Evolutionary conservation across 1,140 invertebrate species (phyloP), one percentile per base, ranked within the genome.

Genomic region (Helicorthomorpha holstii): DNA sequence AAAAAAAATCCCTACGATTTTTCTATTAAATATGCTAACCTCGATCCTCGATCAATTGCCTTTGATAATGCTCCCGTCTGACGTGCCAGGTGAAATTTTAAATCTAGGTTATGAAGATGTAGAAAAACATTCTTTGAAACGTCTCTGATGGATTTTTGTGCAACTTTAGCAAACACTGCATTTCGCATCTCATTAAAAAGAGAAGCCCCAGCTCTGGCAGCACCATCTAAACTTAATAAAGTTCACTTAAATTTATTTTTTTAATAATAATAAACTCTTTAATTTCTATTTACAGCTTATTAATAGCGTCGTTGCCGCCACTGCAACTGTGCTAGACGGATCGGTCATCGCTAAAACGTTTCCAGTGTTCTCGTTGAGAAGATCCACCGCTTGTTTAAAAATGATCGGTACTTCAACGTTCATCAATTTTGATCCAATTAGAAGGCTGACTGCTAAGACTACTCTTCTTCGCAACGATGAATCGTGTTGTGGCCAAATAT

Each of bases 121-220:
- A 85, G 68, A 67, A 99, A 99, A 10, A 98, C 91, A 69, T 93
- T 96, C 65, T 77, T 83, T 0, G 93, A 90, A 55, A 99, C 85
- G 69, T 82, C 80, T 48, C 94, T 70, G 56, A 99, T 96, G 4
- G 94, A 98, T 67, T 88, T 82, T 65, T 98, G 94, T 0, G 95
- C 92, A n/a, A 99, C 95, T 69, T 82, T 85, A 2, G 93, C 93
- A 73, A 99, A 99, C 22, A 98, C 89, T 7, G 94, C 93, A 73
- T 98, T 98, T 49, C 95, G 71, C 12, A 98, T 64, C 72, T 99
- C 96, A 69, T 96, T 97, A 63, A 97, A 94, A 45, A 83, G 83
- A 1, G 87, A 79, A 21, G 92, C 82, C 54, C 86, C 81, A 14
- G 82, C 82, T 60, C 94, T 73, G 1, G 93, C 92, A 55, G 91